Conservation (phyloP, 2,113 vertebrate species). For the Megaleporinus macrocephalus region DNA sequence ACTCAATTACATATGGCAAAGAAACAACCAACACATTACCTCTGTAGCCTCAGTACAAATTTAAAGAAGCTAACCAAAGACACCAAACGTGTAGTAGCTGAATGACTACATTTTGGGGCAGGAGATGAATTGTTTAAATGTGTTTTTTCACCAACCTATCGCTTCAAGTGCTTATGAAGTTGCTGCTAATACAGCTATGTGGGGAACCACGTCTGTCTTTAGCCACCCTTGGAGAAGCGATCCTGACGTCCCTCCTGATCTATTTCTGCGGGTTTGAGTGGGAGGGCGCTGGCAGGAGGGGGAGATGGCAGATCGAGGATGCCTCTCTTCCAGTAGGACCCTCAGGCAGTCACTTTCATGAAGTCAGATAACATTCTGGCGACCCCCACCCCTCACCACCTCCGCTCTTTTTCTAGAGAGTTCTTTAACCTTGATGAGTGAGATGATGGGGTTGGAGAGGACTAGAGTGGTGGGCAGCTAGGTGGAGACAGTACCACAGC, state of each 20-base stretch:
- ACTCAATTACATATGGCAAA: too few relatives aligned
- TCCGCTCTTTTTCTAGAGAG: conserved; percentile 78
- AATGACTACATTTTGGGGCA: too few relatives aligned
- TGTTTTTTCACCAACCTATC: background rate
- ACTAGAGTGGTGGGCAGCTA: conserved; percentile 44
- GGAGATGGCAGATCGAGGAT: conserved; percentile 58
- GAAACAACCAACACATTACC: too few relatives aligned
- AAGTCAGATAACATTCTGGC: conserved; percentile 78
- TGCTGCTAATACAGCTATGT: background rate
- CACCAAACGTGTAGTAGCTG: too few relatives aligned
- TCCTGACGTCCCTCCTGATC: conserved; percentile 35
- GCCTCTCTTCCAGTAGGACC: conserved; percentile 70
- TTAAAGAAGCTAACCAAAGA: too few relatives aligned
- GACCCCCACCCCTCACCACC: conserved; percentile 42
- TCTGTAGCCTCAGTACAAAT: too few relatives aligned
- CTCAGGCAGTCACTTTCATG: conserved; percentile 80
- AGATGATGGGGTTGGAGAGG: conserved; percentile 64
- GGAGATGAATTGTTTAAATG: background rate
- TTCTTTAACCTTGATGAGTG: conserved; percentile 83
- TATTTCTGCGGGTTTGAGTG: conserved; percentile 47
- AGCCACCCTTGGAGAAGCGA: conserved; percentile 10
- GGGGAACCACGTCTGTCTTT: conserved; percentile 11
- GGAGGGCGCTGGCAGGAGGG: conserved; percentile 60
- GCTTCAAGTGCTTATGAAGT: conserved; percentile 1
- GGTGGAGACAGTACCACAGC: conserved; percentile 24